These are phyloP conservation scores for Alviniconcha strummeri DNA, from an alignment of 2,888 invertebrate species.

Conservation along the genomic window DNA sequence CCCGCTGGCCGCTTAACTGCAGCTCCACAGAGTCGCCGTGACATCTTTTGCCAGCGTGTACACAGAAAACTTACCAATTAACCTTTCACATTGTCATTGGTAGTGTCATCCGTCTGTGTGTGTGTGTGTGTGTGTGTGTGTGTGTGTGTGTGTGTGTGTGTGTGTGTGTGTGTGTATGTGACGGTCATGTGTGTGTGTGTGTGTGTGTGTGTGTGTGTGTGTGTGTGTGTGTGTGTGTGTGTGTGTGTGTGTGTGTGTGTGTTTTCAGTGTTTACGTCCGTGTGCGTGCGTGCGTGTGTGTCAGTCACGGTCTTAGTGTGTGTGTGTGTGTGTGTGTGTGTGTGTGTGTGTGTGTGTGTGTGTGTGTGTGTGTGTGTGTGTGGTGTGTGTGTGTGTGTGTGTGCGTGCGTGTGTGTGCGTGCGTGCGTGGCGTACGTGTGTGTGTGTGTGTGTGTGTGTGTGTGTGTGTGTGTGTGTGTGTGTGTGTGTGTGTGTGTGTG, in stretches of 20 bases:
- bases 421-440: neutral
- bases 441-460: constrained; percentile 17
- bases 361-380: neutral
- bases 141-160: constrained; percentile 22
- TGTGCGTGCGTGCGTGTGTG: constrained; percentile 23
- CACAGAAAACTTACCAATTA: too few species aligned
- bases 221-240: constrained; percentile 20
- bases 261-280: too few species aligned
- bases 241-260: neutral
- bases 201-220: constrained; percentile 26
- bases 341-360: constrained; percentile 8
- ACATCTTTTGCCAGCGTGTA: too few species aligned
- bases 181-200: constrained; percentile 24
- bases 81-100: too few species aligned
- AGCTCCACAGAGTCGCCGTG: too few species aligned
- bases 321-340: constrained; percentile 24
- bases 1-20: too few species aligned
- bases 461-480: constrained; percentile 16
- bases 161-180: constrained; percentile 3
- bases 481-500: constrained; percentile 25
- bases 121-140: constrained; percentile 25
- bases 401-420: constrained; percentile 19
- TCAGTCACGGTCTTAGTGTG: neutral
- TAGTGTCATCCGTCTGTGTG: constrained; percentile 23
- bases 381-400: constrained; percentile 22